Conservation (phyloP, 2,797 vertebrate species). For the Eidolon dupreanum region DNA sequence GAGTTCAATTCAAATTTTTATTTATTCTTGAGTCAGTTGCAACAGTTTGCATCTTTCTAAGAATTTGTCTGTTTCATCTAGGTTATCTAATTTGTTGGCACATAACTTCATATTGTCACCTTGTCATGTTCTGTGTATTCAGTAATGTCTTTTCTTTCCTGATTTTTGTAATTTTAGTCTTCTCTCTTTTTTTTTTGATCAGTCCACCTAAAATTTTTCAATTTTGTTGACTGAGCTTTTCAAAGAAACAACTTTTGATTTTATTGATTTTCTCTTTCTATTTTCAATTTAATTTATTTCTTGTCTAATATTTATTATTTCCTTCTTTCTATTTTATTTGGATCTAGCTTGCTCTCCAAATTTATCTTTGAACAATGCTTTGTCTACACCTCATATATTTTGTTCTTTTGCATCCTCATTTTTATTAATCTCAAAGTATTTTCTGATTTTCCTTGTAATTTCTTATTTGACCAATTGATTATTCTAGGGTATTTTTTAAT, state of each 20-base stretch:
- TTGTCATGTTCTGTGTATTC: background rate
- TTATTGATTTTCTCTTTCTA: background rate
- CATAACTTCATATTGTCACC: background rate
- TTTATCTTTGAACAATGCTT: background rate
- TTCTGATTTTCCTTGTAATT: background rate
- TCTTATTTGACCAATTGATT: background rate
- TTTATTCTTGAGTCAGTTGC: background rate
- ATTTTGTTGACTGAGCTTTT: background rate
- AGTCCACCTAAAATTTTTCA: background rate
- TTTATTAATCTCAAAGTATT: background rate
- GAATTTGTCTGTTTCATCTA: background rate
- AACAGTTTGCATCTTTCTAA: background rate
- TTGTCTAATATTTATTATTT: background rate
- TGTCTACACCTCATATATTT: background rate
- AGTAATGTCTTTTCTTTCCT: background rate
- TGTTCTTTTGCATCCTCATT: background rate
- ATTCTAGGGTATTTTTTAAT: background rate
- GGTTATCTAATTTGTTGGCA: background rate
- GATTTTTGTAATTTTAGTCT: background rate
- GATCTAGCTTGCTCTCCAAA: background rate
- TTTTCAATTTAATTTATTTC: background rate
- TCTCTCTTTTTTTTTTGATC: background rate
- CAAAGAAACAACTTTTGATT: background rate
- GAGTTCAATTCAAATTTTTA: background rate
- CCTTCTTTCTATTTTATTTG: background rate